These are phyloP conservation scores for Drosophila cracens DNA, from an alignment of 2,888 invertebrate species.

Conservation along the genomic window DNA sequence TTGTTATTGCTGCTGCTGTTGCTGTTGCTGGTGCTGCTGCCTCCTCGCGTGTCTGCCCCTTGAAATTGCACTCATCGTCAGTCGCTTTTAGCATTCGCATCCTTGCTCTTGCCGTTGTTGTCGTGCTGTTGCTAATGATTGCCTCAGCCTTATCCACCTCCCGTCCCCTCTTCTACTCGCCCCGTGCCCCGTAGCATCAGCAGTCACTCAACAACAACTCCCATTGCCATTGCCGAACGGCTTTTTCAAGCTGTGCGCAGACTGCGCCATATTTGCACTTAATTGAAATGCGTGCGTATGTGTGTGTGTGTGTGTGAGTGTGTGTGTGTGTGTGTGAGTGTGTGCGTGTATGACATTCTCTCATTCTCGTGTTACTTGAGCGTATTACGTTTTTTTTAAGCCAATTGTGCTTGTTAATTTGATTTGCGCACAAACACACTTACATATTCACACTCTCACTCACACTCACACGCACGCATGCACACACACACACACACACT, in stretches of 20 bases:
- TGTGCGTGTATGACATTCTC: constrained; percentile 28
- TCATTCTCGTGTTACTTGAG: constrained; percentile 58
- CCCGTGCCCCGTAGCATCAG: neutral
- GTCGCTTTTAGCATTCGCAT: constrained; percentile 46
- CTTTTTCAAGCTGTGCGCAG: constrained; percentile 69
- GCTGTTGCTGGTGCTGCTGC: constrained; percentile 15
- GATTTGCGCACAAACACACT: constrained; percentile 63
- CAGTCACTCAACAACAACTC: constrained; percentile 41
- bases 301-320: constrained; percentile 24
- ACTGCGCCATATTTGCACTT: constrained; percentile 81
- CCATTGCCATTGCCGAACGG: constrained; percentile 42
- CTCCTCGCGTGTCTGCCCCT: constrained; percentile 6
- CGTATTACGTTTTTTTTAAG: constrained; percentile 62
- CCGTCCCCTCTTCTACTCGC: neutral
- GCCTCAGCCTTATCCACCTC: constrained; percentile 53
- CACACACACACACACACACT: constrained; percentile 22
- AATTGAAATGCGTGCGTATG: constrained; percentile 73
- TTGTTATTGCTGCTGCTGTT: constrained; percentile 23
- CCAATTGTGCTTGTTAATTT: constrained; percentile 82
- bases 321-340: constrained; percentile 10
- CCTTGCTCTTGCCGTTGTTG: constrained; percentile 40
- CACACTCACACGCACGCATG: constrained; percentile 9
- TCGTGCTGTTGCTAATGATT: constrained; percentile 78
- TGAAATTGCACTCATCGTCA: constrained; percentile 59
- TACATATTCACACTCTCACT: constrained; percentile 11